phyloP scores from a whole-genome alignment of 2,888 invertebrate species.

The Rhaphigaster nebulosa region DNA sequence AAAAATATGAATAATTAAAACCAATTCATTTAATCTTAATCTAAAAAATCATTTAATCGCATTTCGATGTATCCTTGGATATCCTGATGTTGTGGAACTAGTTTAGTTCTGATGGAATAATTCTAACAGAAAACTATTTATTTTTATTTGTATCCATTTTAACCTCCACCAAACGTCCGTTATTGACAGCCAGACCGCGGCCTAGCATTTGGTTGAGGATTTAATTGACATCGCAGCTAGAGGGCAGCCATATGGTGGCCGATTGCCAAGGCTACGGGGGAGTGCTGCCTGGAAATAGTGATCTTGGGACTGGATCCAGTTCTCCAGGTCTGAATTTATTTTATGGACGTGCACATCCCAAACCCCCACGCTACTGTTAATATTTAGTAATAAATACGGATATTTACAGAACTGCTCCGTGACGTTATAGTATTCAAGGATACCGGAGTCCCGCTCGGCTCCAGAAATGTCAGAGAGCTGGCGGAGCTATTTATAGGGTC shows the following conservation, averaged over 20 bases:
- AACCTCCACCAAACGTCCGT: not conserved
- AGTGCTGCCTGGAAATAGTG: constrained; percentile 11
- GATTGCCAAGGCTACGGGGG: constrained; percentile 26
- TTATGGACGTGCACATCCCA: not conserved
- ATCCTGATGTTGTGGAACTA: not conserved
- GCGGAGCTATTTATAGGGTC: not conserved
- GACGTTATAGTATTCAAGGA: not conserved
- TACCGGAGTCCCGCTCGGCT: not conserved
- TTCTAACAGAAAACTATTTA: not conserved
- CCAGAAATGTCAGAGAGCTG: constrained; percentile 23
- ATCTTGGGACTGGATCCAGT: not conserved
- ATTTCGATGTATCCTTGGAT: not conserved
- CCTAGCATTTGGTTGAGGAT: not conserved
- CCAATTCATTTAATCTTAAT: too few species aligned
- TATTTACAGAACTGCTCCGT: not conserved
- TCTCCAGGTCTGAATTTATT: not conserved
- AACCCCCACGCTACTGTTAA: not conserved
- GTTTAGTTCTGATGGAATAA: not conserved
- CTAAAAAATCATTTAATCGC: not conserved
- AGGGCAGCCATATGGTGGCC: constrained; percentile 1
- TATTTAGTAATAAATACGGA: not conserved
- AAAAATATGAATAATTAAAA: too few species aligned
- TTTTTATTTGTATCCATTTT: not conserved
- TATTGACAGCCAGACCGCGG: not conserved
- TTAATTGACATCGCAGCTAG: constrained; percentile 10